Conservation (phyloP, 2,113 vertebrate species). For the Salvelinus namaycush region DNA sequence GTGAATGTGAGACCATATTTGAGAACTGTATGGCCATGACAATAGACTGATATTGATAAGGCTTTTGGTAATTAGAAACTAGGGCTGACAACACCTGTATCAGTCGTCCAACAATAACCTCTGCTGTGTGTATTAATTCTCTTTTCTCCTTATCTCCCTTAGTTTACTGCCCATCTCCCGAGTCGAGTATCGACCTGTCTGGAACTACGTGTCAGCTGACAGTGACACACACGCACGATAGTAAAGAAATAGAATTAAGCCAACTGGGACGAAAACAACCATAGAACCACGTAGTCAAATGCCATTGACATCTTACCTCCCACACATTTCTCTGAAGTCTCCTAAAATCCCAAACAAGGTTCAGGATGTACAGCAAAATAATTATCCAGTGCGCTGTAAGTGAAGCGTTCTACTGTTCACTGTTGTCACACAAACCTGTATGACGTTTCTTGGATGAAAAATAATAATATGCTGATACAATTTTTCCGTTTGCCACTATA, state of each 20-base stretch:
- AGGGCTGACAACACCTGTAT: neutral
- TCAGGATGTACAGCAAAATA: neutral
- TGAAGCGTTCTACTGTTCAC: neutral
- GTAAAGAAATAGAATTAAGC: neutral
- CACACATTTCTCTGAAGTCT: constrained; percentile 22
- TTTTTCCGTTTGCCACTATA: neutral
- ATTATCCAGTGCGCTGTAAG: neutral
- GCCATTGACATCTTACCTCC: constrained; percentile 35
- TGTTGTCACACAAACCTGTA: neutral
- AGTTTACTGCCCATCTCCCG: neutral
- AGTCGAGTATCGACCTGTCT: constrained; percentile 1
- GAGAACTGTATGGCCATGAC: neutral
- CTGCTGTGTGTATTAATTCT: neutral
- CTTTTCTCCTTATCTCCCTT: neutral
- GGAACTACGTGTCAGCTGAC: constrained; percentile 47
- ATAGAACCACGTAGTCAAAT: neutral
- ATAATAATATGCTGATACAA: neutral
- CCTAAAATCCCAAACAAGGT: neutral
- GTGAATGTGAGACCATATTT: too few species aligned
- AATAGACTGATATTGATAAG: neutral
- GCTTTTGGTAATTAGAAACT: too few species aligned
- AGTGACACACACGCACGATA: constrained; percentile 21
- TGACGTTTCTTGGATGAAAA: neutral
- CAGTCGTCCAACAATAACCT: neutral
- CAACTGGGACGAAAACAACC: neutral